A percentile compares a stretch with the other conserved stretches of the same genome.
These are phyloP conservation scores for Sacculina carcini DNA, from an alignment of 2,888 invertebrate species.

Conservation along the genomic window DNA sequence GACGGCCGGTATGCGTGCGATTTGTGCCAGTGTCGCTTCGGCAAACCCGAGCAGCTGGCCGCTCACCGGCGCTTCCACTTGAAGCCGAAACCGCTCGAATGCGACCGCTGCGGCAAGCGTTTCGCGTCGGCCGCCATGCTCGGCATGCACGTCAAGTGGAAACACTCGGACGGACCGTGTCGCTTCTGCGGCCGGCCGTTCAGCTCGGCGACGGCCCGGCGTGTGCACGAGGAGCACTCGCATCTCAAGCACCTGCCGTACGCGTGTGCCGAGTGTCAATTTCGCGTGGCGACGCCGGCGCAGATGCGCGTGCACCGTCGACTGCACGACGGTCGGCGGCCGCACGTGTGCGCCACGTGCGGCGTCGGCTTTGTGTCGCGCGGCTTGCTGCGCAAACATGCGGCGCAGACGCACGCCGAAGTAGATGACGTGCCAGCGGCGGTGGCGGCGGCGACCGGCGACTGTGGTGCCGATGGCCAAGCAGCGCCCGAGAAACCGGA, in stretches of 20 bases:
- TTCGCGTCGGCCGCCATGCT: conserved; percentile 13
- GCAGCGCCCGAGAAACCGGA: not conserved
- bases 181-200: conserved; percentile 12
- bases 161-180: conserved; percentile 13
- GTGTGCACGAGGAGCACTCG: conserved; percentile 13
- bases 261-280: conserved; percentile 12
- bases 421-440: conserved; percentile 26
- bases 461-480: not conserved
- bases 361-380: conserved; percentile 52
- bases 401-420: conserved; percentile 19
- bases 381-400: conserved; percentile 43
- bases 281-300: conserved; percentile 9
- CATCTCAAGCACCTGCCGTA: conserved; percentile 12
- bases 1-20: not conserved
- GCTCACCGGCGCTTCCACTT: not conserved
- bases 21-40: not conserved
- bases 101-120: conserved; percentile 13
- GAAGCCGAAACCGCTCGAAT: conserved; percentile 12
- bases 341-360: conserved; percentile 29
- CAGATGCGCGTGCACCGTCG: conserved; percentile 11
- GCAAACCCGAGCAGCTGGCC: not conserved
- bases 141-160: conserved; percentile 13
- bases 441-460: conserved; percentile 19
- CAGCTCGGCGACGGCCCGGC: conserved; percentile 12
- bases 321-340: conserved; percentile 11